These are phyloP conservation scores for Drosophila ficusphila DNA, from an alignment of 1,140 invertebrate genomes.

Conservation along the genomic window DNA sequence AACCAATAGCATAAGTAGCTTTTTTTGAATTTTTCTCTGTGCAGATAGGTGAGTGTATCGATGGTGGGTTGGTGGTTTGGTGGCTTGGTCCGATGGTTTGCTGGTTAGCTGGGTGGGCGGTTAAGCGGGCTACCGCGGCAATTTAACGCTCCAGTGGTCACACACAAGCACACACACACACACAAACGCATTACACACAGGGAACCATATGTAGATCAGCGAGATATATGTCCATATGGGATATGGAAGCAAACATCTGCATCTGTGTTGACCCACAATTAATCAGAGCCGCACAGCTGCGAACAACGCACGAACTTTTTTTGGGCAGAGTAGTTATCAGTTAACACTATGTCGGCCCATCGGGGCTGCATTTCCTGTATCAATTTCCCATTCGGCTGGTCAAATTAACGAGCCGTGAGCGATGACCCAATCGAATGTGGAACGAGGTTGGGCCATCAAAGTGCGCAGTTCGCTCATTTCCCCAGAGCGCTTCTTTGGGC, in stretches of 20 bases:
- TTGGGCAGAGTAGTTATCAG: conserved; percentile 37
- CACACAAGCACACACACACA: too few relatives aligned
- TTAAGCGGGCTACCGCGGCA: conserved; percentile 49
- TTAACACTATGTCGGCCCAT: conserved; percentile 15
- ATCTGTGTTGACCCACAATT: conserved; percentile 57
- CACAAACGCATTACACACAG: too few relatives aligned
- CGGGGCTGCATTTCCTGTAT: conserved; percentile 49
- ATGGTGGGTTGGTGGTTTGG: conserved; percentile 21
- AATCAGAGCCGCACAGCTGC: conserved; percentile 56
- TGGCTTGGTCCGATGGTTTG: conserved; percentile 12
- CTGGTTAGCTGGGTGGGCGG: conserved; percentile 13
- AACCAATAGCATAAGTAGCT: not conserved
- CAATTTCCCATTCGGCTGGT: conserved; percentile 50
- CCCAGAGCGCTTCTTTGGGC: conserved; percentile 2
- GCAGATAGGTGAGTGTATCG: conserved; percentile 7
- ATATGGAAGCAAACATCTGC: conserved; percentile 7
- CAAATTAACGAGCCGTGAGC: conserved; percentile 71
- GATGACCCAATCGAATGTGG: conserved; percentile 64
- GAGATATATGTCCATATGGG: conserved; percentile 2
- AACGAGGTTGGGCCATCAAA: conserved; percentile 54
- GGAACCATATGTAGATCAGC: conserved; percentile 21
- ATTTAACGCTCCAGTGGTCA: conserved; percentile 67
- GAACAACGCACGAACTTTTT: conserved; percentile 21
- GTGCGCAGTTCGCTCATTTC: conserved; percentile 25
- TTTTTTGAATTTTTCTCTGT: not conserved